Conservation (phyloP, 2,797 vertebrate genomes). For the Halcyon smyrnensis region DNA sequence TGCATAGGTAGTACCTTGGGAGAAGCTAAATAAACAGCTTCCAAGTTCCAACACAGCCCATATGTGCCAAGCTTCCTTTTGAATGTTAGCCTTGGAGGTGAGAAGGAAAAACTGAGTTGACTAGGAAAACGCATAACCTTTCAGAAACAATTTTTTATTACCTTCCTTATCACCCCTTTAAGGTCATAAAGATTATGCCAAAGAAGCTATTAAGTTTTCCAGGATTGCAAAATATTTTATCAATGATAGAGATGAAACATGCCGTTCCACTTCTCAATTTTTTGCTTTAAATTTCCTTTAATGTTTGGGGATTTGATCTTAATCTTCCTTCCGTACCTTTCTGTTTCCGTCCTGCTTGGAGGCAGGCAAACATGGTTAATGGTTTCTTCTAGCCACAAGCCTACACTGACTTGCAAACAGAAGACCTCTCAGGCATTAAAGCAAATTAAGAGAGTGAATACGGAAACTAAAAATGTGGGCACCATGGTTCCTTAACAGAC, state of each 20-base stretch:
- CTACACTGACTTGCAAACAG: background rate
- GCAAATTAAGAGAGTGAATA: background rate
- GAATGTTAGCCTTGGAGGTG: constrained; percentile 55
- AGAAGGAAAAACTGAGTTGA: constrained; percentile 53
- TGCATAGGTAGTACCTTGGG: constrained; percentile 26
- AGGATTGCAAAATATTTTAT: constrained; percentile 75
- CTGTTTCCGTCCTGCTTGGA: constrained; percentile 26
- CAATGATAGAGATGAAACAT: constrained; percentile 58
- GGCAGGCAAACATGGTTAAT: constrained; percentile 42
- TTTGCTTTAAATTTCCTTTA: constrained; percentile 66
- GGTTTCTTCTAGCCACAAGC: constrained; percentile 48
- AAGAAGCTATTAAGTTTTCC: constrained; percentile 63
- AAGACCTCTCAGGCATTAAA: background rate
- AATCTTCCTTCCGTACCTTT: constrained; percentile 32
- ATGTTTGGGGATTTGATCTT: constrained; percentile 61
- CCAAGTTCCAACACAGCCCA: constrained; percentile 15
- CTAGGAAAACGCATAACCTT: constrained; percentile 42
- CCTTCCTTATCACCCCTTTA: constrained; percentile 65
- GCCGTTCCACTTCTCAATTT: constrained; percentile 55
- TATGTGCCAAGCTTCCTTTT: constrained; percentile 53
- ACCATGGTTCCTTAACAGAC: background rate
- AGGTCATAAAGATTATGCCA: constrained; percentile 65
- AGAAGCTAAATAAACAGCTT: constrained; percentile 65
- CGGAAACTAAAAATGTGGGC: background rate
- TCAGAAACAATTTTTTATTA: constrained; percentile 64